Evolutionary conservation across 2,797 vertebrate genomes (phyloP), one percentile per base, ranked within the genome.

Genomic region (Yasuhikotakia modesta): DNA sequence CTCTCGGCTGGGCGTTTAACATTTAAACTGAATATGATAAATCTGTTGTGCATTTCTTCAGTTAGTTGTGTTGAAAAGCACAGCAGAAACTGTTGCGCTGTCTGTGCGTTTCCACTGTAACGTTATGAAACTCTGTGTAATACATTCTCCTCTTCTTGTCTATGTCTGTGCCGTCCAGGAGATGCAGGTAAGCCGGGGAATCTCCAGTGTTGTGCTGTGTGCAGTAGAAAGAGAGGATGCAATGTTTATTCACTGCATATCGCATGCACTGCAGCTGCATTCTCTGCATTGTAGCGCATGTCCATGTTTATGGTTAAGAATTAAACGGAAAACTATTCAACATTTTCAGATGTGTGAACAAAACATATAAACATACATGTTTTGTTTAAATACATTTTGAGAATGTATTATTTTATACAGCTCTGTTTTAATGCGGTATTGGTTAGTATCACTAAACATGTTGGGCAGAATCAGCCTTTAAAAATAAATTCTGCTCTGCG

Each of bases 131-230:
- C 84, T 81, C 55, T 87, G 46, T 87, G 78, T 92, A 87, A 90
- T 86, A 55, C 64, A 61, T 63, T 86, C 87, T 90, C 81, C 84
- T 87, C 79, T 87, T 80, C 89, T 78, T 90, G 77, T 87, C 84
- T 89, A 86, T 87, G 83, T 88, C 82, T 87, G 82, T 86, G 84
- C 91, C 77, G 75, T 88, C 87, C 83, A 94, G 93, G 93, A 94
- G 87, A 85, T 93, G 52, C 92, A 93, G 92, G 93, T 94, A 90
- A 90, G 91, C 85, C 86, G 84, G 86, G 73, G 58, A 64, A 75
- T 78, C 64, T 81, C 53, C 70, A 78, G 73, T 82, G 82, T 79
- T 81, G 82, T 87, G 84, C 24, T 85, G 71, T 89, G 79, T 69
- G 84, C 43, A 81, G 52, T 79, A 53, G 80, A 16, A 81, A 17